A percentile compares a stretch with the other conserved stretches of the same genome.
phyloP scores from a whole-genome alignment of 2,113 vertebrate species.

The Heteronetta atricapilla region DNA sequence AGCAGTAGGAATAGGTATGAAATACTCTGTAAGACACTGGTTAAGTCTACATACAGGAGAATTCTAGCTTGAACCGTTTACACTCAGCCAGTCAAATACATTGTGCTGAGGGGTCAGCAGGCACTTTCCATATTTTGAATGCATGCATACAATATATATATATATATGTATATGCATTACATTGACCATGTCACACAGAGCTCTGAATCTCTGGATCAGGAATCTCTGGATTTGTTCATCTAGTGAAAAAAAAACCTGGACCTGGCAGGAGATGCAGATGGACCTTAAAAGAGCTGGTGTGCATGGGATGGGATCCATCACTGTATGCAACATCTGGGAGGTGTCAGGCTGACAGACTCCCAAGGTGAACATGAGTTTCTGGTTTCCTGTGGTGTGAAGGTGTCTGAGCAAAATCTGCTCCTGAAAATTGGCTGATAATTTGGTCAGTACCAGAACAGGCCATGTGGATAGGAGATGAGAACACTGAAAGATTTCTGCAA shows the following conservation, averaged over 20 bases:
- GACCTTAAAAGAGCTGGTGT: background rate
- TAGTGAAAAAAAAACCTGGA: background rate
- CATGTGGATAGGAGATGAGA: rapidly evolving
- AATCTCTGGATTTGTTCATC: background rate
- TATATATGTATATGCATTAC: rapidly evolving
- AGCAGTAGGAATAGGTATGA: background rate
- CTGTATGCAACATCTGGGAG: background rate
- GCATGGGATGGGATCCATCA: background rate
- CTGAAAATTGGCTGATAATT: background rate
- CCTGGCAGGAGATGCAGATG: background rate
- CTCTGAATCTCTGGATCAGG: background rate
- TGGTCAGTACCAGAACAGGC: background rate
- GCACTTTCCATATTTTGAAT: background rate
- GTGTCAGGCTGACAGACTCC: background rate
- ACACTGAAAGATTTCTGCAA: background rate
- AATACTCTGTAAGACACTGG: background rate
- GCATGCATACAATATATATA: background rate
- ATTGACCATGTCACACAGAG: background rate
- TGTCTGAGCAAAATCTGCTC: background rate
- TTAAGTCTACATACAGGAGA: background rate
- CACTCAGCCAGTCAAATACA: background rate
- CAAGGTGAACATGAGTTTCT: background rate
- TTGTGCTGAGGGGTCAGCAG: background rate
- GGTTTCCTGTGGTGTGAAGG: background rate
- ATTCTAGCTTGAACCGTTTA: background rate